phyloP scores from a whole-genome alignment of 2,888 invertebrate species.

The Aquatica leii region DNA sequence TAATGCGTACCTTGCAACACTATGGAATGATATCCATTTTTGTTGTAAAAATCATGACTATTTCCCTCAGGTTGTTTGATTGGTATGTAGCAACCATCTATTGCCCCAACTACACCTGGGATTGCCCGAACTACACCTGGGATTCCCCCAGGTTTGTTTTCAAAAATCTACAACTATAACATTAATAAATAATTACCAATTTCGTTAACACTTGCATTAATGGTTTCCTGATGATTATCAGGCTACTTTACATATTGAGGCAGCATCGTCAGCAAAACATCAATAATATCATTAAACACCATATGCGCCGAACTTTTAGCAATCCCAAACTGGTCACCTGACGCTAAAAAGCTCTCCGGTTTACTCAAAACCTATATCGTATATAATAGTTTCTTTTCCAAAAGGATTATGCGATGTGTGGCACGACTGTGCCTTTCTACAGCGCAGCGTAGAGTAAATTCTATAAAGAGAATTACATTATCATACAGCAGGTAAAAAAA shows the following conservation, averaged over 20 bases:
- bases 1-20: background rate
- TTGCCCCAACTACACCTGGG: too few species aligned
- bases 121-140: background rate
- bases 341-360: background rate
- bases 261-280: constrained; percentile 4
- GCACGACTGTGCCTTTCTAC: background rate
- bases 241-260: constrained; percentile 2
- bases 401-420: background rate
- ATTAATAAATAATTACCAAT: background rate
- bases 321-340: background rate
- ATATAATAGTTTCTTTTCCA: background rate
- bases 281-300: constrained; percentile 2
- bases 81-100: background rate
- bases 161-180: background rate
- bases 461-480: background rate
- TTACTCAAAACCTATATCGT: background rate
- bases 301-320: constrained; percentile 7
- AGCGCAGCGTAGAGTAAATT: background rate
- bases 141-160: background rate
- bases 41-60: background rate
- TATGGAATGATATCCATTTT: too few species aligned
- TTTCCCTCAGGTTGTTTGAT: background rate
- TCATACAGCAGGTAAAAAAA: background rate
- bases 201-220: constrained; percentile 1
- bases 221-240: constrained; percentile 7